Percentiles rank a stretch among this genome's conserved stretches.
Conservation (phyloP, 2,797 vertebrate genomes). For the Cygnus olor region DNA sequence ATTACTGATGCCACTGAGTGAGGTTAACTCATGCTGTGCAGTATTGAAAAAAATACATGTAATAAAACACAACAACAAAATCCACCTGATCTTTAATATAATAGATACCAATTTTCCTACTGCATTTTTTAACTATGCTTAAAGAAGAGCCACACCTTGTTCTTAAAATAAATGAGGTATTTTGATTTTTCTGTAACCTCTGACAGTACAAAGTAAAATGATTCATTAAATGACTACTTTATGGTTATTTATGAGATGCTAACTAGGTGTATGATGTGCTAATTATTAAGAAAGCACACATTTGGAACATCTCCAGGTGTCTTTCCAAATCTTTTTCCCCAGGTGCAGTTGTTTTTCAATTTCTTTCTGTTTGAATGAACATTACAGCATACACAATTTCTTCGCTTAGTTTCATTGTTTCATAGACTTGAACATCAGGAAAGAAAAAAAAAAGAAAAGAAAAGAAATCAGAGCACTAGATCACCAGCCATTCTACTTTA, state of each 20-base stretch:
- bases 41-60: background rate
- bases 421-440: background rate
- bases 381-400: background rate
- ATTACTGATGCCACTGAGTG: background rate
- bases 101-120: slow-evolving; percentile 21
- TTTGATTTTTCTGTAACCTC: slow-evolving; percentile 77
- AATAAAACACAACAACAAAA: background rate
- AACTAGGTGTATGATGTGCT: slow-evolving; percentile 79
- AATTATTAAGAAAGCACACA: slow-evolving; percentile 81
- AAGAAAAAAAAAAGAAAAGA: background rate
- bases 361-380: slow-evolving; percentile 55
- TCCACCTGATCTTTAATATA: background rate
- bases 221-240: slow-evolving; percentile 77
- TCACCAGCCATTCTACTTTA: background rate
- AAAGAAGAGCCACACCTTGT: slow-evolving; percentile 37
- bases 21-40: background rate
- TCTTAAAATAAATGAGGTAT: slow-evolving; percentile 76
- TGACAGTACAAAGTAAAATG: slow-evolving; percentile 76
- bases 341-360: slow-evolving; percentile 68
- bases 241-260: slow-evolving; percentile 85
- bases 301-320: slow-evolving; percentile 77
- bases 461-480: background rate
- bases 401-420: slow-evolving; percentile 21
- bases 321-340: slow-evolving; percentile 54
- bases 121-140: background rate